Evolutionary conservation across 2,888 invertebrate species (phyloP), one percentile per base, ranked within the genome.

Genomic region (Leptinotarsa peninsularis): DNA sequence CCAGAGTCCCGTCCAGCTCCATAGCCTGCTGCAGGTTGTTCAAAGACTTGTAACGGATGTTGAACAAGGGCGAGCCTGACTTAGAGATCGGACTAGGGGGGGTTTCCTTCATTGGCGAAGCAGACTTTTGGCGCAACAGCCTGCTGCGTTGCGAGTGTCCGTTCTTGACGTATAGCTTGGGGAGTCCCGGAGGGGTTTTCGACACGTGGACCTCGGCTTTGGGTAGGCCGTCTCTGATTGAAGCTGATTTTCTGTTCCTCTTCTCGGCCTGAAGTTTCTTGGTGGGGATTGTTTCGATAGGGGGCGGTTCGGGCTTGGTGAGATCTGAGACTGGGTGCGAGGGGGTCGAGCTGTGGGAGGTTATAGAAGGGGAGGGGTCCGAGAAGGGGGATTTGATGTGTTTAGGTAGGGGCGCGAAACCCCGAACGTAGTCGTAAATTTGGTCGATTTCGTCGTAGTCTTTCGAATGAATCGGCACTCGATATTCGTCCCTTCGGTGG

Each of bases 361-460:
- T 90, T 49, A 85, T 60, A 83, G 90, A 84, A 84, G 90, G 86
- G 84, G 90, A 81, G 83, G 89, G 82, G 87, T 89, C 87, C 83
- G 87, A 89, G 83, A 93, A 93, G 0, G 93, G 93, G 1, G 93
- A 92, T 83, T 93, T 91, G 33, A 94, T 92, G 84, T 92, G 94
- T 87, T 96, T 95, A 5, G 97, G 96, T 49, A 96, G 90, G 2
- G 96, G 96, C 70, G 97, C 97, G 82, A 98, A 94, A 1, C 98
- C 97, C 78, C 98, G 91, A 0, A 98, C 97, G 87, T 98, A 98
- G 87, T 97, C 97, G 87, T 98, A 98, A 81, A 98, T 96, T 89
- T 98, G 96, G 90, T 98, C 98, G 82, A 98, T 97, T 89, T 98
- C 97, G 83, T 97, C 96, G 88, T 98, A 97, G 84, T 97, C 96